A percentile compares a stretch with the other conserved stretches of the same genome.
phyloP scores from a whole-genome alignment of 2,113 vertebrate genomes.

The Delphinus delphis region DNA sequence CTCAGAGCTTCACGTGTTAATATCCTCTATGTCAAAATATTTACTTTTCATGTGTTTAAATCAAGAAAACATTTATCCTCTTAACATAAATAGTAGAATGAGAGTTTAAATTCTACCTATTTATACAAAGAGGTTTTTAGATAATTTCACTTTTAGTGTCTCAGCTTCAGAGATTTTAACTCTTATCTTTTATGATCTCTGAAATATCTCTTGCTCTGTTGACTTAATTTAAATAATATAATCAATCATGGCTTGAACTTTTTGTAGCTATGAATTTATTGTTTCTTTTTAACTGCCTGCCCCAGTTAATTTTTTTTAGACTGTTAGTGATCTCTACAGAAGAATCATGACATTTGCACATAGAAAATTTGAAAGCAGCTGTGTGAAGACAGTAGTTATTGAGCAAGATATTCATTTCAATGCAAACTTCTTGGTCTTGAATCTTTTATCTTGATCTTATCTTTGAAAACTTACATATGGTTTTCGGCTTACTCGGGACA shows the following conservation, averaged over 20 bases:
- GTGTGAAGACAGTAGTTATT: not conserved
- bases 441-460: slow-evolving; percentile 24
- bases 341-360: not conserved
- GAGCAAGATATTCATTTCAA: not conserved
- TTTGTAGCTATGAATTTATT: slow-evolving; percentile 22
- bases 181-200: slow-evolving; percentile 21
- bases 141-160: slow-evolving; percentile 5
- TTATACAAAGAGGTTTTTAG: not conserved
- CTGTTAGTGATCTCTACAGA: not conserved
- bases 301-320: not conserved
- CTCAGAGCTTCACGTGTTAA: slow-evolving; percentile 23
- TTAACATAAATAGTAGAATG: slow-evolving; percentile 1
- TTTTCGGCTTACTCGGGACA: not conserved
- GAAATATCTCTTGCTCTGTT: slow-evolving; percentile 25
- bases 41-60: not conserved
- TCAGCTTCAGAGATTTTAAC: not conserved
- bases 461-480: not conserved
- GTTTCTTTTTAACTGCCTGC: slow-evolving; percentile 8
- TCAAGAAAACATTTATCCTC: slow-evolving; percentile 7
- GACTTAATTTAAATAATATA: slow-evolving; percentile 39
- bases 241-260: not conserved
- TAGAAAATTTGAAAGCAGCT: not conserved
- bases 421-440: not conserved
- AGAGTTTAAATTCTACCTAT: not conserved
- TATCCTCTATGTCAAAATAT: not conserved